Base-by-base conservation (phyloP, 1,140 invertebrate species). In the Panagrolaimus sp. region DNA sequence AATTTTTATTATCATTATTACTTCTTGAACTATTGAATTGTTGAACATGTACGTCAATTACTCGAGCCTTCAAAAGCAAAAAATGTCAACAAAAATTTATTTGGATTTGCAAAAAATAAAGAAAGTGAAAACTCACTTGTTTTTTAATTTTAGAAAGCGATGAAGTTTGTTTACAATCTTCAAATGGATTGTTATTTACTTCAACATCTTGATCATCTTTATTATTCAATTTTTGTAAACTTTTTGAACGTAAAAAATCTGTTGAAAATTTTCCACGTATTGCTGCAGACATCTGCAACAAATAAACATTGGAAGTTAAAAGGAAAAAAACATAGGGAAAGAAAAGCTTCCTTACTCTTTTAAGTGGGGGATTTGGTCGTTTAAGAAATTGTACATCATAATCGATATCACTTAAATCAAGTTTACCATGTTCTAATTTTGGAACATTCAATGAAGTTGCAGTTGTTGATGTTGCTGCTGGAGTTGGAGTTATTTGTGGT, bases 161-260 rank as follows among this genome's bases (percentile, higher is more conserved):
- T 13, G 51, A 57, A 20, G 51, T 57, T 57, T 57, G 20, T 57
- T 57, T 57, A 27, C 51, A 57, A 57, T 57, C 51, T 20, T 57
- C 27, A 25, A 57, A 27, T 25, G 27, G 51, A 27, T 20, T 20
- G 51, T 13, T 11, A 57, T 25, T 25, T 57, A 16, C 27, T 25
- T 20, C 20, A 11, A 20, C 27, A 20, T 57, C 20, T 27, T 57
- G 13, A 27, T 57, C 51, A 27, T 25, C 9, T 20, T 16, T 14
- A 38, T 38, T 38, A 38, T 38, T 38, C 31, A 38, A 38, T 38
- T 38, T 38, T 57, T 57, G 51, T 25, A 57, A 27, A 57, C 51
- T 57, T 27, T 57, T 57, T 57, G 51, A 57, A 57, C 51, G 51
- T 27, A 57, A 27, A 57, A 57, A 25, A 57, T 57, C 51, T 57